phyloP scores from a whole-genome alignment of 2,797 vertebrate species.

The Fistularia commersonii region DNA sequence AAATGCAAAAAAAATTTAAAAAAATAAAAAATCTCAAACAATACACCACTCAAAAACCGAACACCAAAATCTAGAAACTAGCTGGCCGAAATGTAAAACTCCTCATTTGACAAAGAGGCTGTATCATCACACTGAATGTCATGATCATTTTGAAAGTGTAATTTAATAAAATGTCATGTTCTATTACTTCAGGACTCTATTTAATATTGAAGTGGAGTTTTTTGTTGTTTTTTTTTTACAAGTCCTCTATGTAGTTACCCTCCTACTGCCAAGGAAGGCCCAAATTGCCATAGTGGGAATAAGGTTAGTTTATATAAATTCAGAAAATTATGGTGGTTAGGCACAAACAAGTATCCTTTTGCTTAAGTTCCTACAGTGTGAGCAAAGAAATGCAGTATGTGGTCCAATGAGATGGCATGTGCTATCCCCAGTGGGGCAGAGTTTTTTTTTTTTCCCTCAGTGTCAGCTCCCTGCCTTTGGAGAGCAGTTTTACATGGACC shows the following conservation, averaged over 20 bases:
- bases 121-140: no score
- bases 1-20: no score
- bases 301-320: conserved; percentile 8
- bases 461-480: conserved; percentile 17
- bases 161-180: no score
- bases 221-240: conserved; percentile 1
- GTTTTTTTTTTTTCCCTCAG: conserved; percentile 6
- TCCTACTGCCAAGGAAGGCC: not conserved
- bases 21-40: no score
- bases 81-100: no score
- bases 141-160: no score
- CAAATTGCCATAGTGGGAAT: conserved; percentile 13
- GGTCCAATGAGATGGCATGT: conserved; percentile 23
- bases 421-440: conserved; percentile 22
- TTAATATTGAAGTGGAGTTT: no score
- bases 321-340: conserved; percentile 15
- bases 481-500: conserved; percentile 25
- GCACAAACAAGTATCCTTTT: conserved; percentile 9
- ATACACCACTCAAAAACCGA: no score
- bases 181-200: no score
- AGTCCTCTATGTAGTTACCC: not conserved
- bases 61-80: no score
- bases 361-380: conserved; percentile 7
- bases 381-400: conserved; percentile 17
- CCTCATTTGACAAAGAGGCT: no score